Percentiles rank a stretch among this genome's conserved stretches.
phyloP scores from a whole-genome alignment of 2,113 vertebrate species.

The Neofelis nebulosa region DNA sequence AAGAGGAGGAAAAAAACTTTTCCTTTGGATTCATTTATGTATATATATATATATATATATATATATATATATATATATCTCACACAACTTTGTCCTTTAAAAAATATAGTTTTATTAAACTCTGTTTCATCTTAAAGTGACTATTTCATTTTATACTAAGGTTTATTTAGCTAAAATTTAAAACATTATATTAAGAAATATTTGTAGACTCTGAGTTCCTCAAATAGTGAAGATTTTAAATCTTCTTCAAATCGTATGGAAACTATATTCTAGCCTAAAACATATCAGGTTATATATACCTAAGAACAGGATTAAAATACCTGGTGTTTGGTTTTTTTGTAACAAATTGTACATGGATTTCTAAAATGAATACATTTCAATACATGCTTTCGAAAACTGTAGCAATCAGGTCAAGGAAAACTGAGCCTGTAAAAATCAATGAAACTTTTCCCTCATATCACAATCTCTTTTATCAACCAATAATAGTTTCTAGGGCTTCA shows the following conservation, averaged over 20 bases:
- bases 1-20: not conserved
- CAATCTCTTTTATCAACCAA: not conserved
- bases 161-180: not conserved
- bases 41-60: too few species aligned
- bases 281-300: not conserved
- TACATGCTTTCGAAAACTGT: not conserved
- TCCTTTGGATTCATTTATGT: not conserved
- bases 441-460: not conserved
- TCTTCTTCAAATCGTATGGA: not conserved
- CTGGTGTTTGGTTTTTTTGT: not conserved
- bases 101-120: not conserved
- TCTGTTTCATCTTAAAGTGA: not conserved
- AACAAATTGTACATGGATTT: not conserved
- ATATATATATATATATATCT: too few species aligned
- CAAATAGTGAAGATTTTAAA: constrained; percentile 12
- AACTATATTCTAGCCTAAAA: not conserved
- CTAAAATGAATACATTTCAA: constrained; percentile 14
- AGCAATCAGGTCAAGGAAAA: not conserved
- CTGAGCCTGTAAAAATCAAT: not conserved
- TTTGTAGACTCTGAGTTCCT: not conserved
- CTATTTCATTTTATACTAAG: not conserved
- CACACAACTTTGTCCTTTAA: not conserved
- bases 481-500: not conserved
- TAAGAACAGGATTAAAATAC: not conserved
- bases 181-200: constrained; percentile 29